A percentile compares a stretch with the other conserved stretches of the same genome.
These are phyloP conservation scores for Parauchenoglanis ngamensis DNA, from an alignment of 2,797 vertebrate species.

Conservation along the genomic window DNA sequence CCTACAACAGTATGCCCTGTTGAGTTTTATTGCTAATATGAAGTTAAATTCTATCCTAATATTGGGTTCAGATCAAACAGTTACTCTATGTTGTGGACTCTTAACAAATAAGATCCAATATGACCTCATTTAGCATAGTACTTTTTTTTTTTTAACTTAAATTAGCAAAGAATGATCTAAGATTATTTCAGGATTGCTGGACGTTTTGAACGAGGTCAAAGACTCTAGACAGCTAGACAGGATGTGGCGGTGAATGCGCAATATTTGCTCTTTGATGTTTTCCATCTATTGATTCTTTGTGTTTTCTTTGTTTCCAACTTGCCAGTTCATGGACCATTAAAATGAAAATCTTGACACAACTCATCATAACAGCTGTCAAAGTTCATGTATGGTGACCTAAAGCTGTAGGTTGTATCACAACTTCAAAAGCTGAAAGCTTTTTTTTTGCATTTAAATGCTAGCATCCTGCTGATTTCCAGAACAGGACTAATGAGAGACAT, in stretches of 20 bases:
- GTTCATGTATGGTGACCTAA: neutral
- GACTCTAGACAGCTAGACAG: conserved; percentile 35
- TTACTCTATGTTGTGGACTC: neutral
- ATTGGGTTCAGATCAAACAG: neutral
- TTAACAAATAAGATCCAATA: neutral
- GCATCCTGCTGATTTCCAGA: conserved; percentile 25
- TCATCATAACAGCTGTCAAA: neutral
- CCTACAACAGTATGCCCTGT: neutral
- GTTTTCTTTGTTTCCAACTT: neutral
- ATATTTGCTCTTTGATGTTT: conserved; percentile 31
- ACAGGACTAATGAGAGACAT: conserved; percentile 44
- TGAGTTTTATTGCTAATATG: neutral
- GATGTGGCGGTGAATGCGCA: conserved; percentile 24
- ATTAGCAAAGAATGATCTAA: conserved; percentile 2
- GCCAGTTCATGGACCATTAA: conserved; percentile 13
- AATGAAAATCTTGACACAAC: conserved; percentile 18
- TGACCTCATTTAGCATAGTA: neutral
- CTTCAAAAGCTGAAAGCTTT: conserved; percentile 21
- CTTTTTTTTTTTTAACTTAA: neutral
- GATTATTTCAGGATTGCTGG: neutral
- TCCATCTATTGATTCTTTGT: neutral
- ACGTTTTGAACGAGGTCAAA: neutral
- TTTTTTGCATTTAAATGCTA: neutral
- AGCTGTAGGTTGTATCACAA: neutral
- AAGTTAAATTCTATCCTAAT: neutral